Percentiles rank a stretch among this genome's conserved stretches.
Conservation (phyloP, 2,888 invertebrate genomes). For the Idaea biselata region DNA sequence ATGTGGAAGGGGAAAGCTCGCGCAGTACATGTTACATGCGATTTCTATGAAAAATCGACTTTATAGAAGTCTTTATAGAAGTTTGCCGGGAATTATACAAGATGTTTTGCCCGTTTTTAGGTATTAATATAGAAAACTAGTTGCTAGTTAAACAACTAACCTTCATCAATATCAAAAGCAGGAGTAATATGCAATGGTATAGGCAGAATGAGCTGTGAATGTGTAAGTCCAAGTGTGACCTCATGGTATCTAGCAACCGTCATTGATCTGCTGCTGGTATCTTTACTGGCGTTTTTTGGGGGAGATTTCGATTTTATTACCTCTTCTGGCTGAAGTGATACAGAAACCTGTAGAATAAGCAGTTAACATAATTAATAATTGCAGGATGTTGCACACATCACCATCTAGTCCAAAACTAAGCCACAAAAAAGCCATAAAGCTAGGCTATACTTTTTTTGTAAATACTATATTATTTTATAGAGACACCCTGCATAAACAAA, state of each 20-base stretch:
- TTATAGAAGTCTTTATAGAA: no score
- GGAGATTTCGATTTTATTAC: conserved; percentile 73
- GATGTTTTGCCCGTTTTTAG: no score
- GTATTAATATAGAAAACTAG: no score
- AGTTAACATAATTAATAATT: neutral
- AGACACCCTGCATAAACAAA: no score
- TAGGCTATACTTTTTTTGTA: no score
- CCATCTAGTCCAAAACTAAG: no score
- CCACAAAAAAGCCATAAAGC: no score
- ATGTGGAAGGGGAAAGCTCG: no score
- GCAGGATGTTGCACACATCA: neutral
- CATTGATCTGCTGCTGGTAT: conserved; percentile 81
- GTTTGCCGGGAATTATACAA: no score
- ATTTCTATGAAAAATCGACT: no score
- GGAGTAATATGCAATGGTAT: conserved; percentile 97
- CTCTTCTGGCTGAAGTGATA: conserved; percentile 97
- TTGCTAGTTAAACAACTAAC: conserved; percentile 75
- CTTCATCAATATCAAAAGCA: conserved; percentile 94
- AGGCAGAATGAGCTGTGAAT: conserved; percentile 94
- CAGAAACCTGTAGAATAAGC: conserved; percentile 80
- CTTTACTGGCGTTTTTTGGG: conserved; percentile 60
- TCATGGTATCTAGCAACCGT: conserved; percentile 96
- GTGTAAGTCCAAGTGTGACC: conserved; percentile 92
- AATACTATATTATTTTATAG: no score
- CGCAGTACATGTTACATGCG: no score